These are phyloP conservation scores for Syrista parreyssii DNA, from an alignment of 2,888 invertebrate genomes.

Conservation along the genomic window DNA sequence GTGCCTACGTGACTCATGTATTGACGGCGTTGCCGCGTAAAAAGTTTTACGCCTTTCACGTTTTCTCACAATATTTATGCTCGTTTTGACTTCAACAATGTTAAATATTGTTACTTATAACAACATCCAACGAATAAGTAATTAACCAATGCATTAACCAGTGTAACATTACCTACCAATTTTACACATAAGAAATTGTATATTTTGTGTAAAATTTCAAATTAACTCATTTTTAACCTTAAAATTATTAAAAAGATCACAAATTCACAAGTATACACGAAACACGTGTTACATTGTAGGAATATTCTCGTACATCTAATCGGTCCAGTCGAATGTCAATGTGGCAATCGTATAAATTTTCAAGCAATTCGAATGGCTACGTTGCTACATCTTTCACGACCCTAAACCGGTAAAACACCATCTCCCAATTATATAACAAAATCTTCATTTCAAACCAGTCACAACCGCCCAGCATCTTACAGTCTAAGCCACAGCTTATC, in stretches of 20 bases:
- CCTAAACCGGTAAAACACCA: neutral
- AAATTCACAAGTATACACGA: no score
- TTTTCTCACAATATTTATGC: neutral
- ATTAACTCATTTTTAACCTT: no score
- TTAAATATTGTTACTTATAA: neutral
- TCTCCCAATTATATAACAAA: neutral
- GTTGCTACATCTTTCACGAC: neutral
- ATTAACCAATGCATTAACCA: no score
- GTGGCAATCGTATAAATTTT: neutral
- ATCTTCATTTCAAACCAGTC: neutral
- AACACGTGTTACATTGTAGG: no score
- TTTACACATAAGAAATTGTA: no score
- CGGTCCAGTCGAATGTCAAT: neutral
- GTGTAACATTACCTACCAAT: no score
- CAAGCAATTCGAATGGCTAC: neutral
- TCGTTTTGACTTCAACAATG: neutral
- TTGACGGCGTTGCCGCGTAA: neutral
- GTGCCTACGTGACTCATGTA: neutral
- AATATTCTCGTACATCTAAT: no score
- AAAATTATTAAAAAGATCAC: no score
- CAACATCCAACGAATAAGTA: neutral
- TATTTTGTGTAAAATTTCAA: no score
- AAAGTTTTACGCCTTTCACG: no score
- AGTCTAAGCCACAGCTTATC: neutral
- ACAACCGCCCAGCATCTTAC: neutral